Evolutionary conservation across 2,888 invertebrate species (phyloP).

Genomic region (Nomada goodeniana): DNA sequence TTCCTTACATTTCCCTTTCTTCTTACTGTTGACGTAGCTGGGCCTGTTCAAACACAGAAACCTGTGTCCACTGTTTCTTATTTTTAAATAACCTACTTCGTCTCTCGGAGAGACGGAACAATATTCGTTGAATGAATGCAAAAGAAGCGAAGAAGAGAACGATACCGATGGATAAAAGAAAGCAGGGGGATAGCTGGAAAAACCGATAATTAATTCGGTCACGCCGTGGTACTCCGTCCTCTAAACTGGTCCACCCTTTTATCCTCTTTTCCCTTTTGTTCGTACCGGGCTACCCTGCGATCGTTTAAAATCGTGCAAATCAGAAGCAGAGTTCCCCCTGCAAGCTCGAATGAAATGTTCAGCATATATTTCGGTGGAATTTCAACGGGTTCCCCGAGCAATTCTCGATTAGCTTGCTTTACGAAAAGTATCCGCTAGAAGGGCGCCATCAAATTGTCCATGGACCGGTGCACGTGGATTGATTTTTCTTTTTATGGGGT

Average conservation of each 20-base stretch:
- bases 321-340: neutral
- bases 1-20: no score
- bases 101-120: conserved; percentile 2
- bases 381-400: neutral
- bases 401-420: conserved; percentile 3
- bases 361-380: conserved; percentile 11
- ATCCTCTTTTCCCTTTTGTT: conserved; percentile 35
- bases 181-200: conserved; percentile 46
- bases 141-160: conserved; percentile 23
- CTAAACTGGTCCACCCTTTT: conserved; percentile 30
- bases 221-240: conserved; percentile 46
- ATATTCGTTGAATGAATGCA: neutral
- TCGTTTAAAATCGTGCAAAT: conserved; percentile 9
- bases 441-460: conserved; percentile 11
- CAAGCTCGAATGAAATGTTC: conserved; percentile 22
- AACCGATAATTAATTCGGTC: conserved; percentile 73
- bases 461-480: neutral
- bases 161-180: conserved; percentile 35
- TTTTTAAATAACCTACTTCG: neutral
- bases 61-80: no score
- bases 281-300: conserved; percentile 11
- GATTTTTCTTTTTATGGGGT: conserved; percentile 23
- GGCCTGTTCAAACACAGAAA: no score
- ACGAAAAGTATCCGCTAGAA: no score
- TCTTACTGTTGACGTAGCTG: no score